These are phyloP conservation scores for Glareola pratincola DNA, from an alignment of 2,113 vertebrate genomes.

Conservation along the genomic window DNA sequence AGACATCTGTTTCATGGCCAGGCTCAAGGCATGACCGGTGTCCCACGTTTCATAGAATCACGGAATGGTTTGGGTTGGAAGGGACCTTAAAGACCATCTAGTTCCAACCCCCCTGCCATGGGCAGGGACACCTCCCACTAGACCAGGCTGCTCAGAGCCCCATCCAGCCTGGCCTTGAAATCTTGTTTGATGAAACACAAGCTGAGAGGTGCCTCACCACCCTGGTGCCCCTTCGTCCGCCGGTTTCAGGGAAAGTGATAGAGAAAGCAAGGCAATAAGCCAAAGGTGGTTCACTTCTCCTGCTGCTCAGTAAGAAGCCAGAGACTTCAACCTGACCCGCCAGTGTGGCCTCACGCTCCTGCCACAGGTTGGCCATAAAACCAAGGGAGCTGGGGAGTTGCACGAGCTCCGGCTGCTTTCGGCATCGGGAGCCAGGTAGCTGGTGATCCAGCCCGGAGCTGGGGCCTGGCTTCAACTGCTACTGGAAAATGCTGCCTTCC, in stretches of 20 bases:
- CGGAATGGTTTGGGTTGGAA: too few relatives aligned
- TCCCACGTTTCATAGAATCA: neutral
- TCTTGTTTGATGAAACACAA: neutral
- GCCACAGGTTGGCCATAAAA: neutral
- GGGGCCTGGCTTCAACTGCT: neutral
- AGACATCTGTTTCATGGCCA: conserved; percentile 1
- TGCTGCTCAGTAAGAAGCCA: fast-evolving
- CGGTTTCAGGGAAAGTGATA: neutral
- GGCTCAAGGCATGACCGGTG: neutral
- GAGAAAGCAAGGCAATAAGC: neutral
- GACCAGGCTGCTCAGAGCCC: too few relatives aligned
- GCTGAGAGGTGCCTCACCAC: neutral
- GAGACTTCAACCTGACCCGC: neutral
- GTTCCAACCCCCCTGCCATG: too few relatives aligned
- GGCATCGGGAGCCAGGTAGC: fast-evolving
- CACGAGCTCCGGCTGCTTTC: neutral
- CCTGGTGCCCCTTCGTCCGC: neutral
- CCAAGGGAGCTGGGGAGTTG: neutral
- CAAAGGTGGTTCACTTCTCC: neutral
- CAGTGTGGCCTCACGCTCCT: fast-evolving
- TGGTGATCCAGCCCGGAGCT: neutral
- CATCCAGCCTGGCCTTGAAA: too few relatives aligned
- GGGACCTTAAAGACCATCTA: too few relatives aligned
- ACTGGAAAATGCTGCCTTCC: neutral
- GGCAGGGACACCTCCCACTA: too few relatives aligned